Conservation (phyloP, 2,797 vertebrate species). For the Diplodus puntazzo region DNA sequence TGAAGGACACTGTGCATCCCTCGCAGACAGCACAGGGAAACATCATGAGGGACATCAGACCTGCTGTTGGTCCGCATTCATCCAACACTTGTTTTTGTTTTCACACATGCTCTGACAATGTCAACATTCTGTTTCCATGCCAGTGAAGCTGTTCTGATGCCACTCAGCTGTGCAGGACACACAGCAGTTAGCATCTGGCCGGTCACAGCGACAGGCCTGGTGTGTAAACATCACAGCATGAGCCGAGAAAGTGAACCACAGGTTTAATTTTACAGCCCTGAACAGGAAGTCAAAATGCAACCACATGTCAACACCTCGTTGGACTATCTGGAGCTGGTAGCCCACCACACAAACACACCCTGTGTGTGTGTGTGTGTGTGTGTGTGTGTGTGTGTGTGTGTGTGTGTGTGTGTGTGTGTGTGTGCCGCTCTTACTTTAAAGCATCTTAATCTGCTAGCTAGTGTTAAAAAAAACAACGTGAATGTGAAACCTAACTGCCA, state of each 20-base stretch:
- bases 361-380: not conserved
- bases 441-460: not conserved
- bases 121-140: no score
- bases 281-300: constrained; percentile 27
- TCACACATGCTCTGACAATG: no score
- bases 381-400: no score
- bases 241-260: not conserved
- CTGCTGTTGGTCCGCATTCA: no score
- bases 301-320: constrained; percentile 2
- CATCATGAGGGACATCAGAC: no score
- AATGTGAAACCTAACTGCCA: not conserved
- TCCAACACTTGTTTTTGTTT: no score
- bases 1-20: no score
- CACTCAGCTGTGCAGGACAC: not conserved
- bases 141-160: no score
- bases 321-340: no score
- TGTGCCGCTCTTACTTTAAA: not conserved
- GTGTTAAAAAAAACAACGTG: no score
- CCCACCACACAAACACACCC: not conserved
- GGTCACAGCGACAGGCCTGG: not conserved
- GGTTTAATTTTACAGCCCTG: not conserved
- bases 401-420: no score
- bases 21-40: no score
- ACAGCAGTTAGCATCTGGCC: not conserved
- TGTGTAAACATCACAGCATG: not conserved